Conservation (phyloP, 35 echinoderm and acorn worm genomes). For the Anneissia japonica region DNA sequence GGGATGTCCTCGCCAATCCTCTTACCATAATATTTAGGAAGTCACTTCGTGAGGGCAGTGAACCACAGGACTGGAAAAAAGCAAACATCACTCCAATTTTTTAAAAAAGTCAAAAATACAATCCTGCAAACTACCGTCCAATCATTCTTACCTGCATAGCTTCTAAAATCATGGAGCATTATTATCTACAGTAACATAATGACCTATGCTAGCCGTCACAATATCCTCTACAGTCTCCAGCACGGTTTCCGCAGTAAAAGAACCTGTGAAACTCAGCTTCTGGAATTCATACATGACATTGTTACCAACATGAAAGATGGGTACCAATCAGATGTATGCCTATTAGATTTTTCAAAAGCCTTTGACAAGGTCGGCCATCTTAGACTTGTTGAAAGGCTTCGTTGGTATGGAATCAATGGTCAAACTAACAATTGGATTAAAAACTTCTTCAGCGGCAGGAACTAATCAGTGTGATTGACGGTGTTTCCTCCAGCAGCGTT, state of each 20-base stretch:
- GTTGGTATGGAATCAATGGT: slow-evolving; percentile 5
- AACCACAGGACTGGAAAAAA: slow-evolving; percentile 22
- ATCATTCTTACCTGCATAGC: slow-evolving; percentile 32
- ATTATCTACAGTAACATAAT: slow-evolving; percentile 22
- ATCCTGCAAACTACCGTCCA: slow-evolving; percentile 38
- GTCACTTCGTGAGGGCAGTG: neutral
- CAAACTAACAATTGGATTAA: too few species aligned
- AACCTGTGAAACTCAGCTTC: slow-evolving; percentile 38
- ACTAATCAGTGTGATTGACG: slow-evolving; percentile 16
- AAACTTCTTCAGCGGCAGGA: slow-evolving; percentile 17
- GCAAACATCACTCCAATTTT: slow-evolving; percentile 1
- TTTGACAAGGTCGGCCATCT: slow-evolving; percentile 24
- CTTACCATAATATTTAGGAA: slow-evolving; percentile 28
- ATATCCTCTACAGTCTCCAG: slow-evolving; percentile 30
- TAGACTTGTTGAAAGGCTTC: slow-evolving; percentile 6
- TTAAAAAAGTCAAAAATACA: slow-evolving; percentile 32
- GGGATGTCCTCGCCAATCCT: neutral
- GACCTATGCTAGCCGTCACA: slow-evolving; percentile 8
- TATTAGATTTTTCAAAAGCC: slow-evolving; percentile 16
- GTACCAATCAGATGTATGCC: slow-evolving; percentile 15
- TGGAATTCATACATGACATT: slow-evolving; percentile 16
- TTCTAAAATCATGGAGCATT: slow-evolving; percentile 41
- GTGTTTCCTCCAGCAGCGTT: neutral
- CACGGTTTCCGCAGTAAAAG: slow-evolving; percentile 36
- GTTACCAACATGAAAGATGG: slow-evolving; percentile 31